A percentile compares a stretch with the other conserved stretches of the same genome.
Conservation (phyloP, 2,888 invertebrate genomes). For the Proisotoma minuta region DNA sequence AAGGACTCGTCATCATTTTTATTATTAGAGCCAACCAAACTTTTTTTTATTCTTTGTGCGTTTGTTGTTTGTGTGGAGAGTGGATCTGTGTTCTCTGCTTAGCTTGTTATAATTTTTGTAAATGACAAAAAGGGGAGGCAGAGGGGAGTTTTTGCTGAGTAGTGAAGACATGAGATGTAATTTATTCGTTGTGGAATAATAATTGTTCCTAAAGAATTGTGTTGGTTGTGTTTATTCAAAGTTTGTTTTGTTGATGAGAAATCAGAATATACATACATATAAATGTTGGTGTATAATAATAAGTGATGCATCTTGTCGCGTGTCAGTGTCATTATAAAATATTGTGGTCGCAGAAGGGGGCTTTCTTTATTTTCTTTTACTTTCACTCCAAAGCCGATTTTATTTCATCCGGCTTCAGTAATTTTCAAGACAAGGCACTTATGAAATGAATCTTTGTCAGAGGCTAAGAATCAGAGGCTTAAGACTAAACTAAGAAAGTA, state of each 20-base stretch:
- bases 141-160: too few species aligned
- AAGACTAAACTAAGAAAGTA: too few species aligned
- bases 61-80: too few species aligned
- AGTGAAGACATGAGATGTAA: too few species aligned
- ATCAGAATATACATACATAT: neutral
- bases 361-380: neutral
- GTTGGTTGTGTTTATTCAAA: neutral
- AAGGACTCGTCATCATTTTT: neutral
- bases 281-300: neutral
- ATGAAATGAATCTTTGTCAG: too few species aligned
- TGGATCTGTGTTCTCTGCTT: too few species aligned
- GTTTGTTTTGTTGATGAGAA: neutral
- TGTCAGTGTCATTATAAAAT: constrained; percentile 5
- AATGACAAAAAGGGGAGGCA: neutral
- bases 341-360: neutral
- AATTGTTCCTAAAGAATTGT: constrained; percentile 1
- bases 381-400: neutral
- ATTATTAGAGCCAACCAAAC: neutral
- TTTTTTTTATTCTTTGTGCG: constrained; percentile 1
- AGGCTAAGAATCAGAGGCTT: too few species aligned
- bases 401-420: too few species aligned
- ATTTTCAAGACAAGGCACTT: too few species aligned
- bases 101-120: too few species aligned
- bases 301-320: neutral
- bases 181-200: constrained; percentile 1